Percentiles rank a stretch among this genome's conserved stretches.
Conservation (phyloP, 1,140 invertebrate species). For the Campoletis sonorensis region DNA sequence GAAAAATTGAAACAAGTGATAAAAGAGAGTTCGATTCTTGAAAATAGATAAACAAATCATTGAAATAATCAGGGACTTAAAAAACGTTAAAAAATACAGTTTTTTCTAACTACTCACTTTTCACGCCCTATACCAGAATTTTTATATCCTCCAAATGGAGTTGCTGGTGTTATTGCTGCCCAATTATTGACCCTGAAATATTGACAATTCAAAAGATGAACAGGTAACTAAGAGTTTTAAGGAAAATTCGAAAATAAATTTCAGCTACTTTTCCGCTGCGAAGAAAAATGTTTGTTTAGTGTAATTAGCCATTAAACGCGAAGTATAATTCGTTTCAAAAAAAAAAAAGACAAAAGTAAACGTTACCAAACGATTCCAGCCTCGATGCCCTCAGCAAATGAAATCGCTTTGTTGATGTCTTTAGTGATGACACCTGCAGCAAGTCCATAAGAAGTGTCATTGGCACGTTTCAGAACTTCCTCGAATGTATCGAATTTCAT, state of each 20-base stretch:
- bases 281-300: no score
- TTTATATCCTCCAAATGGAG: constrained; percentile 90
- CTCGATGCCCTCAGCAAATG: constrained; percentile 84
- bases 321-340: background rate
- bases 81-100: no score
- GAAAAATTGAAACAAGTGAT: constrained; percentile 57
- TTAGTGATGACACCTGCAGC: constrained; percentile 92
- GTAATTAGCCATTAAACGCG: no score
- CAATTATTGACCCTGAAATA: constrained; percentile 86
- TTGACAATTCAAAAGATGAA: constrained; percentile 44
- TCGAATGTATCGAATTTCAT: constrained; percentile 89
- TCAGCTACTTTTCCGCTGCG: no score
- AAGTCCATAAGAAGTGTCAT: constrained; percentile 91
- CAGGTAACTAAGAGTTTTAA: background rate
- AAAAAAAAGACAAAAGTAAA: background rate
- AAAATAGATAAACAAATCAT: no score
- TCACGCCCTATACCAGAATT: constrained; percentile 87
- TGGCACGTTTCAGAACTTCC: constrained; percentile 91
- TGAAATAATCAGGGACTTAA: no score
- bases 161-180: constrained; percentile 80
- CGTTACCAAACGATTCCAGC: constrained; percentile 84
- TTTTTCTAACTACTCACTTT: constrained; percentile 77
- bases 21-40: background rate
- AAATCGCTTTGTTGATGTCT: constrained; percentile 87
- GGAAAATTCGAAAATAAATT: no score